Conservation (phyloP, 1,140 invertebrate genomes). For the Drosophila sulfurigaster region DNA sequence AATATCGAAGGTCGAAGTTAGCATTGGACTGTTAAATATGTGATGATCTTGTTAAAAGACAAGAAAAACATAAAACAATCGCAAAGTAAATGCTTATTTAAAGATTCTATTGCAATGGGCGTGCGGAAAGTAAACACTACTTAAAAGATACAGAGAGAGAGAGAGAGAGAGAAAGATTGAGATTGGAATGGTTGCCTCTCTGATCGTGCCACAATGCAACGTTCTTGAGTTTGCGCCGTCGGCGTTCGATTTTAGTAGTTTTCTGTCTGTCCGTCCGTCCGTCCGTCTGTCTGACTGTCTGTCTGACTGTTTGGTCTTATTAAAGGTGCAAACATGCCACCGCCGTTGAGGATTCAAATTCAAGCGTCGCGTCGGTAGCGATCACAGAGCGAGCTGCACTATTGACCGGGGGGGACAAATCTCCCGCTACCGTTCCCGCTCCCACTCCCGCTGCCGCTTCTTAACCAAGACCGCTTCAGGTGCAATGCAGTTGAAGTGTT, state of each 20-base stretch:
- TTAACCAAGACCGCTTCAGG: conserved; percentile 43
- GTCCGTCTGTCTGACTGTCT: conserved; percentile 19
- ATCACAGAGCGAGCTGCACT: conserved; percentile 54
- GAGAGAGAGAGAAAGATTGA: not conserved
- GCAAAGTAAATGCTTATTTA: conserved; percentile 38
- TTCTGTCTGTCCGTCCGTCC: not conserved
- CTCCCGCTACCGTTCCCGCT: conserved; percentile 3
- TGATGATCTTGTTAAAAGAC: conserved; percentile 42
- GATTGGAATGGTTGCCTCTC: conserved; percentile 5
- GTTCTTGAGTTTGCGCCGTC: conserved; percentile 46
- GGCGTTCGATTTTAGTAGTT: conserved; percentile 53
- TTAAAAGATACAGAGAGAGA: not conserved
- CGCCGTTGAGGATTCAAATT: conserved; percentile 63
- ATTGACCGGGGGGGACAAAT: conserved; percentile 5
- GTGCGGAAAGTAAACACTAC: conserved; percentile 41
- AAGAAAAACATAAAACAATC: conserved; percentile 5
- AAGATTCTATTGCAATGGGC: conserved; percentile 46
- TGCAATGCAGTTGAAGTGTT: conserved; percentile 67
- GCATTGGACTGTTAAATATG: conserved; percentile 40
- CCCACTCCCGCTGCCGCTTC: not conserved
- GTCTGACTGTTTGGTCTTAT: conserved; percentile 74
- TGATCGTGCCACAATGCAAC: conserved; percentile 27
- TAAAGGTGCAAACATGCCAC: conserved; percentile 84
- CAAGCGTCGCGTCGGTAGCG: conserved; percentile 58
- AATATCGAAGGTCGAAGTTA: conserved; percentile 16